A percentile compares a stretch with the other conserved stretches of the same genome.
phyloP scores from a whole-genome alignment of 2,113 vertebrate genomes.

The Rallus limicola region DNA sequence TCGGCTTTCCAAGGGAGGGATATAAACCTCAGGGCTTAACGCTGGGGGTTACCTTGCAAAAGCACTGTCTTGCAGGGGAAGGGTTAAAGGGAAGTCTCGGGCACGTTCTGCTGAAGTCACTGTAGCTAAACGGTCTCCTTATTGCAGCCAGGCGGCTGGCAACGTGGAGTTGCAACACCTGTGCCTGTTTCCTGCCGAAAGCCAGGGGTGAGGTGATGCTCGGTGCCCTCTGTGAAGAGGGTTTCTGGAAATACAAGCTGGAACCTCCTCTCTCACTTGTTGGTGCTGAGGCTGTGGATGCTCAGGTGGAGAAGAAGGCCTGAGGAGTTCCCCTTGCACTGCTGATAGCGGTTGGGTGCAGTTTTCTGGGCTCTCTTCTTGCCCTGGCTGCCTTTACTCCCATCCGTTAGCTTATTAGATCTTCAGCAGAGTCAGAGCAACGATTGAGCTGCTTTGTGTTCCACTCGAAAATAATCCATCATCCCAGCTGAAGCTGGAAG shows the following conservation, averaged over 20 bases:
- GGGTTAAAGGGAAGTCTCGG: not conserved
- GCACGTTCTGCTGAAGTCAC: not conserved
- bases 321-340: accelerated
- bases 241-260: not conserved
- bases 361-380: not conserved
- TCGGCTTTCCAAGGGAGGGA: accelerated
- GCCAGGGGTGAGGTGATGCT: not conserved
- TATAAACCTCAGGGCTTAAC: accelerated
- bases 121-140: not conserved
- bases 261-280: accelerated
- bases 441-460: not conserved
- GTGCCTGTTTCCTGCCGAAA: accelerated
- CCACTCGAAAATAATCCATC: not conserved
- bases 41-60: not conserved
- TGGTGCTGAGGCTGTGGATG: not conserved
- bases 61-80: not conserved
- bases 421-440: not conserved
- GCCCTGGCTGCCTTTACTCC: not conserved
- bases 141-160: not conserved
- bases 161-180: conserved; percentile 12
- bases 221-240: not conserved
- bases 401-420: accelerated
- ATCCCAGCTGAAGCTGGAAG: accelerated
- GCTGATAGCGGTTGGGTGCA: accelerated
- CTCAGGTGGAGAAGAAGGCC: no score